phyloP scores from a whole-genome alignment of 2,113 vertebrate genomes.

The Saccopteryx bilineata region DNA sequence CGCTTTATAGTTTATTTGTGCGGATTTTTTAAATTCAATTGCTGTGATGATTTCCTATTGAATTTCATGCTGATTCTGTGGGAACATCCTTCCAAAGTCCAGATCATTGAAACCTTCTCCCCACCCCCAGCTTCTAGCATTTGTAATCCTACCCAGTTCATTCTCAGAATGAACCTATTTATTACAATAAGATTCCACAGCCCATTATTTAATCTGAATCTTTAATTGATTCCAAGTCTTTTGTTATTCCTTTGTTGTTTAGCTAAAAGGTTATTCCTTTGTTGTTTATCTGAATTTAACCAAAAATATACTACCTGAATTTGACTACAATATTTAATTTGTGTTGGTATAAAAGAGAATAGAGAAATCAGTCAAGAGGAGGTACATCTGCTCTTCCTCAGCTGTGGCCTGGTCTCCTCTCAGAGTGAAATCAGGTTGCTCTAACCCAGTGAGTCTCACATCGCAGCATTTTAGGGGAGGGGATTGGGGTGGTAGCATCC shows the following conservation, averaged over 20 bases:
- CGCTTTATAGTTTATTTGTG: neutral
- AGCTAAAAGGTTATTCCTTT: neutral
- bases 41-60: neutral
- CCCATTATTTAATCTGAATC: neutral
- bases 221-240: neutral
- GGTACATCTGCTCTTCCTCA: neutral
- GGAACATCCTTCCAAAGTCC: slow-evolving; percentile 28
- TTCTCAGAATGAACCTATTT: slow-evolving; percentile 29
- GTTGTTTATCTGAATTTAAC: slow-evolving; percentile 35
- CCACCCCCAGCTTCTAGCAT: neutral
- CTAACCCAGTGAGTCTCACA: neutral
- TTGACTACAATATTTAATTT: slow-evolving; percentile 26
- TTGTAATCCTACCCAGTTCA: slow-evolving; percentile 49
- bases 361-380: neutral
- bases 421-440: neutral
- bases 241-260: slow-evolving; percentile 41
- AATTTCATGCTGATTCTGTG: slow-evolving; percentile 54
- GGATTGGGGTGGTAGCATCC: too few species aligned
- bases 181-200: neutral
- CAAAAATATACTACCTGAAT: neutral
- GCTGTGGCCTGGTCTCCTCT: neutral
- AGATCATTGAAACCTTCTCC: slow-evolving; percentile 42
- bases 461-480: neutral
- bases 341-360: neutral
- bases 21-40: neutral